Evolutionary conservation across 2,113 vertebrate genomes (phyloP).

Genomic region (Cephalophus harveyi): DNA sequence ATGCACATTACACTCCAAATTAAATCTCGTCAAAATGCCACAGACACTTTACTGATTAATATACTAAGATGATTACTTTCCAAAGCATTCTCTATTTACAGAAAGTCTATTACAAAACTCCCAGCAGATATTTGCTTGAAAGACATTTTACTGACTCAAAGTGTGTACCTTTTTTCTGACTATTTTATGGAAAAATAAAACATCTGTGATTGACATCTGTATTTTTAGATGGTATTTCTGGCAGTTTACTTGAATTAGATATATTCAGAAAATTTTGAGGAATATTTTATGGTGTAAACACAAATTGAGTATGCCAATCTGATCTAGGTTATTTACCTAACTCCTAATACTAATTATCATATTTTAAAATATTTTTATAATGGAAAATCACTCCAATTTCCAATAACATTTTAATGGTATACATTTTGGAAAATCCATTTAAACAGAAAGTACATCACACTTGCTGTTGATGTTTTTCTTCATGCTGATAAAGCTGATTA

Average conservation of each 20-base stretch:
- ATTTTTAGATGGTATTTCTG: neutral
- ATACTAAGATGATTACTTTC: slow-evolving; percentile 5
- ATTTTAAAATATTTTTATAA: neutral
- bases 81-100: neutral
- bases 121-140: neutral
- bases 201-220: neutral
- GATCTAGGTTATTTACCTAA: neutral
- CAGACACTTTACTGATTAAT: slow-evolving; percentile 21
- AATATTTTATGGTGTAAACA: neutral
- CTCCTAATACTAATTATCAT: neutral
- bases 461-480: neutral
- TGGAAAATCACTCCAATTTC: neutral
- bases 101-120: neutral
- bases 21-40: neutral
- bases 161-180: neutral
- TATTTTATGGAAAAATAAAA: slow-evolving; percentile 29
- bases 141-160: neutral
- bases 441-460: neutral
- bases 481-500: neutral
- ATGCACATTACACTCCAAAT: neutral
- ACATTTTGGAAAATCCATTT: neutral
- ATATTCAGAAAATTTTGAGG: neutral
- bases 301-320: neutral
- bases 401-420: neutral
- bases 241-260: neutral